phyloP scores from a whole-genome alignment of 2,888 invertebrate genomes.

The Cactoblastis cactorum region DNA sequence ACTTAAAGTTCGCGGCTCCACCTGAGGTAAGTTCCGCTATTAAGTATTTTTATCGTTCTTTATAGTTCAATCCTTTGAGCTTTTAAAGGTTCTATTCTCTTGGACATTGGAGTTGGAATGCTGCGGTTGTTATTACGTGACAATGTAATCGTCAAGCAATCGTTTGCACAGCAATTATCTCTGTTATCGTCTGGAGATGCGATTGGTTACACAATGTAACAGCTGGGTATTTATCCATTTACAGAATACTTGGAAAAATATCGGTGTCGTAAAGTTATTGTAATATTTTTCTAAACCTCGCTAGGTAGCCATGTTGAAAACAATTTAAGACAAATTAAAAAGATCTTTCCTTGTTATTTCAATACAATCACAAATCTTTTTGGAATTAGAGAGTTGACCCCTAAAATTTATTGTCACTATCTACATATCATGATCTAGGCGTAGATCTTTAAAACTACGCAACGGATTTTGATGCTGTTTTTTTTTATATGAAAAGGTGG shows the following conservation, averaged over 20 bases:
- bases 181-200: slow-evolving; percentile 28
- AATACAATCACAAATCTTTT: background rate
- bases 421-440: too few relatives aligned
- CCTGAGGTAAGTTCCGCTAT: slow-evolving; percentile 60
- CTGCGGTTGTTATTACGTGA: slow-evolving; percentile 27
- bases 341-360: background rate
- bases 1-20: slow-evolving; percentile 92
- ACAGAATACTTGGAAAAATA: slow-evolving; percentile 11
- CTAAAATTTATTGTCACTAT: background rate
- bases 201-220: slow-evolving; percentile 25
- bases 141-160: slow-evolving; percentile 27
- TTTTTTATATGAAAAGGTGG: too few relatives aligned
- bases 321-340: background rate
- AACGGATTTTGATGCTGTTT: too few relatives aligned
- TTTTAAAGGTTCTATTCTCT: slow-evolving; percentile 7
- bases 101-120: slow-evolving; percentile 9
- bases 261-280: background rate
- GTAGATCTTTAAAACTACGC: too few relatives aligned
- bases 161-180: slow-evolving; percentile 24
- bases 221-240: slow-evolving; percentile 10
- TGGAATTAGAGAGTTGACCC: background rate
- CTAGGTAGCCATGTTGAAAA: background rate
- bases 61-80: background rate
- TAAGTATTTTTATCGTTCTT: background rate
- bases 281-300: background rate